These are phyloP conservation scores for Phymorhynchus buccinoides DNA, from an alignment of 1,140 invertebrate species.

Conservation along the genomic window DNA sequence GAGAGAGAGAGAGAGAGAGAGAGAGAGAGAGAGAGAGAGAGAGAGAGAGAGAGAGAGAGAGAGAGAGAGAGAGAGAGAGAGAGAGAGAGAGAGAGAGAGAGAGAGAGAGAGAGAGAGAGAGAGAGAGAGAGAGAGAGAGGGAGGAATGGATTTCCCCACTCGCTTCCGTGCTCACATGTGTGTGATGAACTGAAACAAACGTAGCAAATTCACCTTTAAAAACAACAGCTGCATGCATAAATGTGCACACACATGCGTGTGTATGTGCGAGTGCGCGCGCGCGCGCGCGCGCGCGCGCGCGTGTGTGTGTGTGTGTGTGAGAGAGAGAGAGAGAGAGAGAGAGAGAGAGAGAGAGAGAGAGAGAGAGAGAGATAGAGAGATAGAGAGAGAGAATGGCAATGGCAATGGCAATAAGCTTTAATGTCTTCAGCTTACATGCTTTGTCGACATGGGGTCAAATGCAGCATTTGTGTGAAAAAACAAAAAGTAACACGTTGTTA, in stretches of 20 bases:
- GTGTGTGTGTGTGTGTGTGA: background rate
- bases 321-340: slow-evolving; percentile 24
- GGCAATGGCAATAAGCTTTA: too few species aligned
- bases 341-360: slow-evolving; percentile 25
- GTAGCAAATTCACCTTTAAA: background rate
- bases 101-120: background rate
- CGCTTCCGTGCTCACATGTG: slow-evolving; percentile 24
- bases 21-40: too few species aligned
- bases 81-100: background rate
- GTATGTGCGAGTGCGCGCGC: background rate
- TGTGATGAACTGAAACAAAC: slow-evolving; percentile 24
- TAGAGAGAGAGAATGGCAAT: background rate
- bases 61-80: too few species aligned
- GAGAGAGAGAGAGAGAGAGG: background rate
- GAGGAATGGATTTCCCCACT: slow-evolving; percentile 31
- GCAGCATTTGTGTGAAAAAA: too few species aligned
- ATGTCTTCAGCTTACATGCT: too few species aligned
- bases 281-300: too few species aligned
- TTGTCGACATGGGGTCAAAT: too few species aligned
- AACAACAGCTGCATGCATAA: background rate
- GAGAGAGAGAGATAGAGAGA: slow-evolving; percentile 7
- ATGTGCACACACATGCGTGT: background rate
- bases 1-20: background rate
- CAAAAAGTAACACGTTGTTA: too few species aligned
- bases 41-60: too few species aligned